Evolutionary conservation across 1,140 invertebrate species (phyloP), one percentile per base, ranked within the genome.

Genomic region (Aphis gossypii): DNA sequence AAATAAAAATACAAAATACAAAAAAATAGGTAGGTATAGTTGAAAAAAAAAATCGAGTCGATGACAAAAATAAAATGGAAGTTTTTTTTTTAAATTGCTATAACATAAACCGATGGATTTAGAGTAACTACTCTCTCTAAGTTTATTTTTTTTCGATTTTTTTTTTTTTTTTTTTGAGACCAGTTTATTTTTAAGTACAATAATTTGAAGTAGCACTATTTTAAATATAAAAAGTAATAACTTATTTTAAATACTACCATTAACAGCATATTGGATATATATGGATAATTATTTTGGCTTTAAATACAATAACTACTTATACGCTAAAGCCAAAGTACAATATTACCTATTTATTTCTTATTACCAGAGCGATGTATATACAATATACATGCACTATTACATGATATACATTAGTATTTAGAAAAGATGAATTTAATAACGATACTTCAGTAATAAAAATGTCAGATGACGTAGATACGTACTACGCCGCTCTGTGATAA

Each of bases 21-120:
- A 89, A 60, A 90, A 41, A 41, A 41, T 41, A 41, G 38, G 38
- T 41, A 41, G 38, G 38, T 56, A 51, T 35, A 90, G 35, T 60
- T 9, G 54, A 60, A 90, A 51, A 88, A 46, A 90, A 90, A 90
- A 90, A 60, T 56, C 18, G 56, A 68, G 25, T 60, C 88, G 56
- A 68, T 68, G 88, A 68, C 38, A 68, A 90, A 68, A 90, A 90
- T 68, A 90, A 90, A 90, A 68, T 90, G 89, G 54, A 90, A 90
- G 38, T 60, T 90, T 41, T 88, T n/a, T n/a, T 88, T 46, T 41
- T 21, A 46, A 44, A 46, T 44, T 41, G 25, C 54, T 90, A 90
- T 20, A 51, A 51, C 18, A 46, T 44, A 68, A 46, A 90, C 56
- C 51, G 35, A 68, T 60, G 38, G 38, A 60, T 60, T 90, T n/a